phyloP scores from a whole-genome alignment of 2,113 vertebrate genomes.

The Mormyrus lacerda region DNA sequence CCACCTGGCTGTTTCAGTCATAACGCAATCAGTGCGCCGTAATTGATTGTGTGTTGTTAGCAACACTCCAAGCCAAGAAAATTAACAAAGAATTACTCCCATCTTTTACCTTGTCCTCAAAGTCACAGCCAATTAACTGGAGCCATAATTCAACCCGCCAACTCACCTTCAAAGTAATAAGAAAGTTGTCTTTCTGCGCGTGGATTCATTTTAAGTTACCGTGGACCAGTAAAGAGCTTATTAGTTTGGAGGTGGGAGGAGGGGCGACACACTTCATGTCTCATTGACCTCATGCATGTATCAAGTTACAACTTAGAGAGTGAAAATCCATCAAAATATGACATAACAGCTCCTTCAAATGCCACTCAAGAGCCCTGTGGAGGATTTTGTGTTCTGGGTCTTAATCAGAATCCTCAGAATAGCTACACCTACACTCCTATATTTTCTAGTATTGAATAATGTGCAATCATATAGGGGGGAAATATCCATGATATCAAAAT shows the following conservation, averaged over 20 bases:
- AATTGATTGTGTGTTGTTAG: slow-evolving; percentile 14
- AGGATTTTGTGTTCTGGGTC: not conserved
- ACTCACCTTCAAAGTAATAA: slow-evolving; percentile 16
- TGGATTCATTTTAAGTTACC: slow-evolving; percentile 2
- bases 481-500: not conserved
- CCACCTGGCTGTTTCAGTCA: slow-evolving; percentile 19
- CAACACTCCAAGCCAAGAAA: slow-evolving; percentile 18
- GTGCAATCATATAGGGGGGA: not conserved
- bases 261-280: not conserved
- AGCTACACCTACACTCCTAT: not conserved
- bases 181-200: not conserved
- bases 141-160: slow-evolving; percentile 15
- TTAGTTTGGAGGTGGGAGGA: not conserved
- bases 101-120: slow-evolving; percentile 10
- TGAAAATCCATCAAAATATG: not conserved
- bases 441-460: not conserved
- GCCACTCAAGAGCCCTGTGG: not conserved
- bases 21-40: slow-evolving; percentile 11
- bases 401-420: not conserved
- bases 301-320: not conserved
- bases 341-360: not conserved
- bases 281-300: not conserved
- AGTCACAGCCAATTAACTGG: slow-evolving; percentile 21
- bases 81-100: slow-evolving; percentile 18
- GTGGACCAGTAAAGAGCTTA: slow-evolving; percentile 1